Conservation (phyloP, 2,113 vertebrate genomes). For the Tachysurus vachellii region DNA sequence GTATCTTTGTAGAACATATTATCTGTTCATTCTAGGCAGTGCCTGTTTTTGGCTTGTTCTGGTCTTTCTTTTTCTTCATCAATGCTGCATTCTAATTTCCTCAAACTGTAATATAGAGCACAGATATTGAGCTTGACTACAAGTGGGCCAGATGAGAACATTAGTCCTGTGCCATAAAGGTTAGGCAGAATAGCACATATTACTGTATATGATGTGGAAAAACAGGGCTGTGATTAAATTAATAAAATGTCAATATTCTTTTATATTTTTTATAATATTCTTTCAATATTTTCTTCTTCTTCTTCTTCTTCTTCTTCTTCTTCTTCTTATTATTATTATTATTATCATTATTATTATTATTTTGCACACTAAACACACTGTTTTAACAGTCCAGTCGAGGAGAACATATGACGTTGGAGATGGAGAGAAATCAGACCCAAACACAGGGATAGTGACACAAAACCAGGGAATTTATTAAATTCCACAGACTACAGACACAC, state of each 20-base stretch:
- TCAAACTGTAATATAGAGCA: background rate
- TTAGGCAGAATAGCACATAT: background rate
- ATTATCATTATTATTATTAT: background rate
- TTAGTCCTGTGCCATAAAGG: background rate
- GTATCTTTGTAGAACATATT: background rate
- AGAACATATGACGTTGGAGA: too few species aligned
- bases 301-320: too few species aligned
- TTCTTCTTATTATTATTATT: too few species aligned
- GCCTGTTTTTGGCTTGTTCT: background rate
- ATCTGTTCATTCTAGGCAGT: background rate
- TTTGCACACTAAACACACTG: background rate
- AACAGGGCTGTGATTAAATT: background rate
- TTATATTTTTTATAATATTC: too few species aligned
- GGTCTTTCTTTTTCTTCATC: background rate
- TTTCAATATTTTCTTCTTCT: too few species aligned
- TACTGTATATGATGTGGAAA: background rate
- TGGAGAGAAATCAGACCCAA: too few species aligned
- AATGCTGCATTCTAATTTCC: slow-evolving; percentile 2
- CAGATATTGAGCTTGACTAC: background rate
- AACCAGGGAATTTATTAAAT: too few species aligned
- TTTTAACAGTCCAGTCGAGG: too few species aligned
- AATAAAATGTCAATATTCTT: background rate
- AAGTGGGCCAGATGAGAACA: background rate
- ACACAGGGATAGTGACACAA: too few species aligned
- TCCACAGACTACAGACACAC: too few species aligned